These are phyloP conservation scores for Philaethria dido DNA, from an alignment of 2,888 invertebrate species.

Conservation along the genomic window DNA sequence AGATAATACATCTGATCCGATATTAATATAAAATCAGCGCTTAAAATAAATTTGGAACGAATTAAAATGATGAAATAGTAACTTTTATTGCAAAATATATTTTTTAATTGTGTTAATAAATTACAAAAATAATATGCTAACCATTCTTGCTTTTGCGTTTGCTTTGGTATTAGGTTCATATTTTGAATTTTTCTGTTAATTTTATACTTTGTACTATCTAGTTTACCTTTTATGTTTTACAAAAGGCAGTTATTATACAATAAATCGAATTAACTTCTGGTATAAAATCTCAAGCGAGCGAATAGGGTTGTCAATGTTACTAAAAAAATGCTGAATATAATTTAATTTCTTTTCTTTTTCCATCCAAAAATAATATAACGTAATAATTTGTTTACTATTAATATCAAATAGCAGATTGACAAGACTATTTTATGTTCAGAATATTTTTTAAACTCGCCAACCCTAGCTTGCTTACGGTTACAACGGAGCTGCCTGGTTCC, in stretches of 20 bases:
- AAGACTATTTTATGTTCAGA: background rate
- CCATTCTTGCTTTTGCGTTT: background rate
- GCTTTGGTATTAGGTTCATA: background rate
- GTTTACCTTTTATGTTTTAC: background rate
- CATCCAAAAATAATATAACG: background rate
- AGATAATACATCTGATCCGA: background rate
- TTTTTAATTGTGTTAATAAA: too few relatives aligned
- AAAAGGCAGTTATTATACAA: background rate
- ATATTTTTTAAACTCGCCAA: background rate
- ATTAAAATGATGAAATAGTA: too few relatives aligned
- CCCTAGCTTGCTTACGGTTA: slow-evolving; percentile 53
- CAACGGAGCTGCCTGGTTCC: slow-evolving; percentile 42
- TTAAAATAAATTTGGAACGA: too few relatives aligned
- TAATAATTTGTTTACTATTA: too few relatives aligned
- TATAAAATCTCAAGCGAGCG: background rate
- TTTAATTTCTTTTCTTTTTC: background rate
- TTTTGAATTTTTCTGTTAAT: background rate
- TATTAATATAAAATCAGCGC: too few relatives aligned
- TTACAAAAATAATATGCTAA: too few relatives aligned
- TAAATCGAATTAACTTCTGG: slow-evolving; percentile 5
- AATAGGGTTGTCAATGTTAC: background rate
- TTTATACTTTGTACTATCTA: background rate
- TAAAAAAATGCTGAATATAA: slow-evolving; percentile 3
- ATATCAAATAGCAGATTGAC: background rate
- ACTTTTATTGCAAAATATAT: too few relatives aligned